Conservation (phyloP, 1,140 invertebrate genomes). For the Eriosoma lanigerum region DNA sequence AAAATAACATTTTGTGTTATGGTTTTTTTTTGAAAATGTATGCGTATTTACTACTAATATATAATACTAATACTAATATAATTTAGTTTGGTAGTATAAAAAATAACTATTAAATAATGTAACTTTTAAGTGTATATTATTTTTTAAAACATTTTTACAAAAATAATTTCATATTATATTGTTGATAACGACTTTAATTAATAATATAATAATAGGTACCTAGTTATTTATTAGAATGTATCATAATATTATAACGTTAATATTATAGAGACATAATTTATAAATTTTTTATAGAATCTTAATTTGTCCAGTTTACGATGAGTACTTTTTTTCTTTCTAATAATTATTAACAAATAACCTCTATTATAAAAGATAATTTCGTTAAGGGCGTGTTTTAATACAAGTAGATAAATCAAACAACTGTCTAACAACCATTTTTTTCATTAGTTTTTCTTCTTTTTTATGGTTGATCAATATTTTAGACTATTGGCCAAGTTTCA, state of each 20-base stretch:
- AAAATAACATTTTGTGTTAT: background rate
- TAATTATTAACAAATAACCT: conserved; percentile 36
- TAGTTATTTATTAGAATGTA: background rate
- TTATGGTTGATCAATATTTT: conserved; percentile 33
- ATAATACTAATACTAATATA: too few relatives aligned
- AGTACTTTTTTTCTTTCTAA: background rate
- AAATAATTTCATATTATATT: background rate
- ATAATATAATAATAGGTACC: background rate
- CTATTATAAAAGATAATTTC: conserved; percentile 19
- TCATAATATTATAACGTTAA: too few relatives aligned
- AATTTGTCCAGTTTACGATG: background rate
- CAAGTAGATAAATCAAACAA: conserved; percentile 47
- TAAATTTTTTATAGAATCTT: background rate
- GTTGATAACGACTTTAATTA: background rate
- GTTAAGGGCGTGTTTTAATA: conserved; percentile 24
- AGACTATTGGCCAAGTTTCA: conserved; percentile 35
- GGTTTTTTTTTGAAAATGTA: too few relatives aligned
- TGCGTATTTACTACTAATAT: too few relatives aligned
- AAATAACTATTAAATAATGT: background rate
- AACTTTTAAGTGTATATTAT: background rate
- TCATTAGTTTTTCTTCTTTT: conserved; percentile 32
- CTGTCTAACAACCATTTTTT: conserved; percentile 45
- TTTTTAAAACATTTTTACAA: too few relatives aligned
- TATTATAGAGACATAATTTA: background rate
- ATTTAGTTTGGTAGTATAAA: background rate